These are phyloP conservation scores for Antechinus stuartii DNA, from an alignment of 2,113 vertebrate genomes.

Conservation along the genomic window DNA sequence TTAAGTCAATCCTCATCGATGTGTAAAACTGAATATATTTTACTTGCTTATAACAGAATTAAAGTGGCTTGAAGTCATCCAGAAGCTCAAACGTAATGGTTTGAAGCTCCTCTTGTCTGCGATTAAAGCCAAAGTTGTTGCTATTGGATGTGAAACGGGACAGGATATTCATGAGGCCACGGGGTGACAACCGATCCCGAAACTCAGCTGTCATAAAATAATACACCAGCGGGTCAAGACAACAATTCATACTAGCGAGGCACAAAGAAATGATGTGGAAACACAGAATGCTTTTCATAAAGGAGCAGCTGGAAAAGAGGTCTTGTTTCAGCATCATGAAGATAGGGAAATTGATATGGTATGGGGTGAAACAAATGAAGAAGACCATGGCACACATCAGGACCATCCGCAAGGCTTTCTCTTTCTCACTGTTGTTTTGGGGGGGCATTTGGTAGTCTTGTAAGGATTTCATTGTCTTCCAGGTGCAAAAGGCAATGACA, in stretches of 20 bases:
- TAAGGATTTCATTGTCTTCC: conserved; percentile 87
- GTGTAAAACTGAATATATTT: neutral
- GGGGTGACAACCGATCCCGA: conserved; percentile 80
- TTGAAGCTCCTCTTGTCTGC: conserved; percentile 55
- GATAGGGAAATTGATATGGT: conserved; percentile 93
- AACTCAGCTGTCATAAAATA: conserved; percentile 95
- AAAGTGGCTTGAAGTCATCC: conserved; percentile 52
- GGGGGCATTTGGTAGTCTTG: conserved; percentile 47
- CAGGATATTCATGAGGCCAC: conserved; percentile 34
- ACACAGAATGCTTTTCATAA: conserved; percentile 73
- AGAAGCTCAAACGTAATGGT: conserved; percentile 58
- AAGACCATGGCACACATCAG: conserved; percentile 89
- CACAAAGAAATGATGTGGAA: conserved; percentile 92
- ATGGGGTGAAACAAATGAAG: conserved; percentile 92
- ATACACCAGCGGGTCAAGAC: conserved; percentile 93
- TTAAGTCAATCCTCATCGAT: neutral
- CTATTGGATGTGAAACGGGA: conserved; percentile 53
- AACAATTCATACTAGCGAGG: conserved; percentile 93
- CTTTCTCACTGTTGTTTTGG: conserved; percentile 82
- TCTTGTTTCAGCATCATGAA: conserved; percentile 90
- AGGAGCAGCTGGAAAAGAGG: conserved; percentile 79
- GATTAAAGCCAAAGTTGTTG: conserved; percentile 56
- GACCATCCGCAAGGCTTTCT: conserved; percentile 89
- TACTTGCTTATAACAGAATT: conserved; percentile 37
- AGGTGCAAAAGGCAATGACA: conserved; percentile 88